Evolutionary conservation across 2,888 invertebrate genomes (phyloP).

Genomic region (Tachina grossa): DNA sequence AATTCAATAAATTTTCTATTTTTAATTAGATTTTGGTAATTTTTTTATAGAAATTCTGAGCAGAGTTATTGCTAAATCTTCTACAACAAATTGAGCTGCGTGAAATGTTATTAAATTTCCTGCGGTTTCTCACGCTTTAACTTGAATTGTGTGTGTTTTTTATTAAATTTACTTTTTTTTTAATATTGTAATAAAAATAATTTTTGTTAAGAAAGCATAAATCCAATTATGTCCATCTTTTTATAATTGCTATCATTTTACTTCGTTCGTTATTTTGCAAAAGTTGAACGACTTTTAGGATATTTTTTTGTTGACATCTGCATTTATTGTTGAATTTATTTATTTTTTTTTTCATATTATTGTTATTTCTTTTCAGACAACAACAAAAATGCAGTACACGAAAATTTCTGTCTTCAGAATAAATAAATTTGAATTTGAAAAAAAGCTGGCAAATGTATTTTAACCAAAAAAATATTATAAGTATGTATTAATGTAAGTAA

Average conservation of each 20-base stretch:
- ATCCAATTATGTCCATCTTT: slow-evolving; percentile 21
- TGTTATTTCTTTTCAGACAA: slow-evolving; percentile 24
- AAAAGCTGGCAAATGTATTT: slow-evolving; percentile 6
- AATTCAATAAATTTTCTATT: not conserved
- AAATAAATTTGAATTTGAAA: slow-evolving; percentile 4
- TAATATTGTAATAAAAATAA: not conserved
- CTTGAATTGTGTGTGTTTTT: too few relatives aligned
- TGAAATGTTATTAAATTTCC: not conserved
- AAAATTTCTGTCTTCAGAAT: slow-evolving; percentile 13
- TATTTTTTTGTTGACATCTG: slow-evolving; percentile 68
- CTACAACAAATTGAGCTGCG: not conserved
- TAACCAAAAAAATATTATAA: not conserved
- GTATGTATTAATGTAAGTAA: too few relatives aligned
- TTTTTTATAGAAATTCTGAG: not conserved
- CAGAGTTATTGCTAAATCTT: not conserved
- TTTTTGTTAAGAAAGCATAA: not conserved
- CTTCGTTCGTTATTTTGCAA: slow-evolving; percentile 39
- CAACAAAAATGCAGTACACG: slow-evolving; percentile 9
- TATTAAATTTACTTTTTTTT: not conserved
- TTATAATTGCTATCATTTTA: slow-evolving; percentile 3
- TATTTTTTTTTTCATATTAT: slow-evolving; percentile 8
- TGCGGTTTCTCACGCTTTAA: too few relatives aligned
- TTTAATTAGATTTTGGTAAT: not conserved
- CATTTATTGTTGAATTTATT: slow-evolving; percentile 54
- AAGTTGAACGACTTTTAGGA: slow-evolving; percentile 68